Conservation (phyloP, 2,113 vertebrate genomes). For the Protobothrops flavoviridis region DNA sequence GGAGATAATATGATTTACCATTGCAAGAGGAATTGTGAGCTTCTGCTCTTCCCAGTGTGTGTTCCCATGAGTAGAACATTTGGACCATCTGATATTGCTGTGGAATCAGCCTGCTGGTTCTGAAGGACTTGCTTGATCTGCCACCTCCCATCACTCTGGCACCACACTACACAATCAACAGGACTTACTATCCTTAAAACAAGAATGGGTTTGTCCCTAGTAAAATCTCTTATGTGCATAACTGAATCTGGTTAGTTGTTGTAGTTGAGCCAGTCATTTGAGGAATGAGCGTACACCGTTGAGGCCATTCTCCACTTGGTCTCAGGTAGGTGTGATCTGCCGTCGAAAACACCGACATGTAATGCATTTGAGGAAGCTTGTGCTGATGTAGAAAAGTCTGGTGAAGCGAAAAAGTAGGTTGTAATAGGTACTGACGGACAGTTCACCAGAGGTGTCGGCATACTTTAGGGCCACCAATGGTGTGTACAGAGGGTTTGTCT, state of each 20-base stretch:
- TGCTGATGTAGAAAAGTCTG: constrained; percentile 63
- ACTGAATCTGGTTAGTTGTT: background rate
- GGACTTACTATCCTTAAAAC: background rate
- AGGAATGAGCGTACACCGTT: accelerated
- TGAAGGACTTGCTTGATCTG: background rate
- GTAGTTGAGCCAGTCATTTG: background rate
- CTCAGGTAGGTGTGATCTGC: constrained; percentile 75
- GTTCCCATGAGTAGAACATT: background rate
- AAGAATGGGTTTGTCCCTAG: background rate
- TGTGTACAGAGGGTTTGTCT: constrained; percentile 77
- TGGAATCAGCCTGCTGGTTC: background rate
- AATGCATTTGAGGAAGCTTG: constrained; percentile 73
- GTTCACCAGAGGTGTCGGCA: constrained; percentile 69
- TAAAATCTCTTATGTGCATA: background rate
- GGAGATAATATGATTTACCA: background rate
- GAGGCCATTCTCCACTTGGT: background rate
- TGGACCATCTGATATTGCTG: background rate
- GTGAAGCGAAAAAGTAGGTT: constrained; percentile 73
- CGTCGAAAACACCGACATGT: constrained; percentile 81
- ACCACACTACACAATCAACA: background rate
- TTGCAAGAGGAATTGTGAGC: background rate
- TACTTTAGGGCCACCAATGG: constrained; percentile 74
- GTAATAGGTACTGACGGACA: constrained; percentile 72
- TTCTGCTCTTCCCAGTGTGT: background rate
- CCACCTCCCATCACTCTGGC: background rate